Conservation (phyloP, 2,888 invertebrate species). For the Teinopalpus imperialis region DNA sequence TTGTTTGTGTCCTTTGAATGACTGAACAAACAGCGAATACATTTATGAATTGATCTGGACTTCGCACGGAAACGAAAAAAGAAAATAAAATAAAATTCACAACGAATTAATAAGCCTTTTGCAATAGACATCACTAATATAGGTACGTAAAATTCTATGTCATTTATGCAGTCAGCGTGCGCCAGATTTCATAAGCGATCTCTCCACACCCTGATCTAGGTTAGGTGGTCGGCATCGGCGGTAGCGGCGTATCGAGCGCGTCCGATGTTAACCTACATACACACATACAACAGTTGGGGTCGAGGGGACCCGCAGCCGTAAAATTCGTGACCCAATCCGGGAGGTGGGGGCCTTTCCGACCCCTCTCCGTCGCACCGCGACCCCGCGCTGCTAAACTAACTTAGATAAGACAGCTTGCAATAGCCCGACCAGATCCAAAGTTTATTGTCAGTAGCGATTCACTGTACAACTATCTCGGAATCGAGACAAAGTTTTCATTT, state of each 20-base stretch:
- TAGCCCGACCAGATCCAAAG: constrained; percentile 1
- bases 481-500: too few relatives aligned
- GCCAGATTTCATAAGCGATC: constrained; percentile 81
- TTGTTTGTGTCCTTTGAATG: too few relatives aligned
- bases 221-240: constrained; percentile 78
- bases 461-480: too few relatives aligned
- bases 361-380: constrained; percentile 34
- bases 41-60: too few relatives aligned
- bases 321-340: constrained; percentile 64
- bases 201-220: constrained; percentile 81
- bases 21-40: too few relatives aligned
- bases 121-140: constrained; percentile 46
- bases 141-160: constrained; percentile 60
- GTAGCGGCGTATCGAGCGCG: constrained; percentile 78
- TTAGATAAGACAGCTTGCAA: constrained; percentile 10
- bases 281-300: constrained; percentile 68
- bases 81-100: too few relatives aligned
- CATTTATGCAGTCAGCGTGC: constrained; percentile 72
- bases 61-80: too few relatives aligned
- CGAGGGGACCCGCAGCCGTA: constrained; percentile 69
- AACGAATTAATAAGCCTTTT: not conserved
- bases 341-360: constrained; percentile 48
- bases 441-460: not conserved
- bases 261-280: constrained; percentile 78
- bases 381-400: constrained; percentile 30